Conservation (phyloP, 2,797 vertebrate species). For the Gymnothorax reevesii region DNA sequence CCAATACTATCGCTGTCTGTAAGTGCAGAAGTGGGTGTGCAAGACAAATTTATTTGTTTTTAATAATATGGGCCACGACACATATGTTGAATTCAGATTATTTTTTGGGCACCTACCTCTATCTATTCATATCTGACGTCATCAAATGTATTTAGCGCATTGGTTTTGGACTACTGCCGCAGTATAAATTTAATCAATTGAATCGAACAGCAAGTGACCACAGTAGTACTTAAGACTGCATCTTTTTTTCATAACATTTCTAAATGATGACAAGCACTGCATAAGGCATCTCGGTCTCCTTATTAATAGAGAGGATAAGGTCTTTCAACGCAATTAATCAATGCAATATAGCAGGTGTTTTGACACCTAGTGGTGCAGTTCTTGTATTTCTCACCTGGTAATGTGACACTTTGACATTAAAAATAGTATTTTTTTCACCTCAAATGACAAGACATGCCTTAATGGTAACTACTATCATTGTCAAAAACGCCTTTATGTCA, state of each 20-base stretch:
- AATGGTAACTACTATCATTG: neutral
- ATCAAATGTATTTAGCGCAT: neutral
- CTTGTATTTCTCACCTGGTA: slow-evolving; percentile 16
- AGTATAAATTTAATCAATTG: slow-evolving; percentile 8
- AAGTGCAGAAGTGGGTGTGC: neutral
- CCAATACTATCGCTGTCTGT: neutral
- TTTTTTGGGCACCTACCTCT: neutral
- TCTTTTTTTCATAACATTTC: slow-evolving; percentile 12
- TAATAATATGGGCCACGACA: slow-evolving; percentile 1
- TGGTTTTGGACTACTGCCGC: neutral
- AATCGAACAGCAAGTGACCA: slow-evolving; percentile 6
- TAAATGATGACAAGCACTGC: slow-evolving; percentile 4
- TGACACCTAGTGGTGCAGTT: slow-evolving; percentile 6
- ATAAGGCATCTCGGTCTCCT: neutral
- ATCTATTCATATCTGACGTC: neutral
- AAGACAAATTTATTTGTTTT: neutral
- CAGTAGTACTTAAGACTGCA: slow-evolving; percentile 1
- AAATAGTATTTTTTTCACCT: neutral
- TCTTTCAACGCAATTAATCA: slow-evolving; percentile 9
- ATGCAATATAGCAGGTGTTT: slow-evolving; percentile 10
- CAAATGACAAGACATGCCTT: slow-evolving; percentile 14
- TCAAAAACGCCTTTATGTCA: neutral
- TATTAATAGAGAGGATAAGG: slow-evolving; percentile 13
- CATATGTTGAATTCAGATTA: neutral
- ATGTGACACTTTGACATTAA: slow-evolving; percentile 21